Conservation (phyloP, 2,797 vertebrate species). For the Xerus rutilus region DNA sequence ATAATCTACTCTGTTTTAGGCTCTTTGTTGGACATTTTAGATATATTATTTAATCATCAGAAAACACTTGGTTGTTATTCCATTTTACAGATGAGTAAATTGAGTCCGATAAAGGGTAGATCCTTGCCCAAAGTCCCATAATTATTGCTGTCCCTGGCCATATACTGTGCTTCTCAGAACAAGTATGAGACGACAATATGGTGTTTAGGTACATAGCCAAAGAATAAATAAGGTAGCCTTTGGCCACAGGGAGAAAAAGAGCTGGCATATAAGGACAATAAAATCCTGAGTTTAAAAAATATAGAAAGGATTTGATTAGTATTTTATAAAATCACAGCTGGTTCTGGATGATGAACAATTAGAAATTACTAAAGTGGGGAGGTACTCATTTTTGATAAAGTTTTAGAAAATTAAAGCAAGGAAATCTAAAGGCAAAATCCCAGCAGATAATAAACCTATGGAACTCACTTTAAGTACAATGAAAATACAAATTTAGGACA, state of each 20-base stretch:
- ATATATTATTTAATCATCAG: not conserved
- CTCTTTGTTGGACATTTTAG: not conserved
- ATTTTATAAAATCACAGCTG: slow-evolving; percentile 40
- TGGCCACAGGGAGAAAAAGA: not conserved
- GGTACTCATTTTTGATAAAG: not conserved
- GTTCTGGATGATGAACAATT: not conserved
- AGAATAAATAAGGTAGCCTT: not conserved
- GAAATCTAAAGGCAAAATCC: slow-evolving; percentile 1
- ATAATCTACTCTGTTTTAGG: not conserved
- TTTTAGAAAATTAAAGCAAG: not conserved
- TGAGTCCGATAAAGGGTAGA: not conserved
- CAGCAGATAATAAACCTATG: not conserved
- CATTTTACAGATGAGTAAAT: not conserved
- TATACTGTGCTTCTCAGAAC: not conserved
- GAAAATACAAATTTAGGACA: slow-evolving; percentile 23
- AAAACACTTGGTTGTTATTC: not conserved
- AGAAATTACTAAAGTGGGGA: not conserved
- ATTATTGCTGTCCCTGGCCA: not conserved
- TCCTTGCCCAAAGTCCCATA: not conserved
- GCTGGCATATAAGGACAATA: not conserved
- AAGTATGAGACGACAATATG: not conserved
- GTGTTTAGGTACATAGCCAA: slow-evolving; percentile 9
- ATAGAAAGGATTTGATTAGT: slow-evolving; percentile 44
- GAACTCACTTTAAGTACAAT: not conserved
- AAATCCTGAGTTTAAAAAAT: not conserved